Conservation (phyloP, 2,888 invertebrate genomes). For the Tachystola acroxantha region DNA sequence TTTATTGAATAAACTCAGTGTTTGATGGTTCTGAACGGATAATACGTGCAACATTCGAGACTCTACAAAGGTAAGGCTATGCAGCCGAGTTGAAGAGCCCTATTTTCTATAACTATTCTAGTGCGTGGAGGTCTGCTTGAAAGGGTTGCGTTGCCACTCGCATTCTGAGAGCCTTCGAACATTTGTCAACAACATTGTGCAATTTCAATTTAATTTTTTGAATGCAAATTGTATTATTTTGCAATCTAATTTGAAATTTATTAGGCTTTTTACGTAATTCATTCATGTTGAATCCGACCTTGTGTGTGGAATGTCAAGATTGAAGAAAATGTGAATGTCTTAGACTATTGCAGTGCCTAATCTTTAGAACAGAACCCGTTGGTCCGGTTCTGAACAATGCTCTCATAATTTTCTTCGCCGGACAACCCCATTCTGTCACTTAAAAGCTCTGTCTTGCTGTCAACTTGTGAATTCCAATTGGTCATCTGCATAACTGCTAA, state of each 20-base stretch:
- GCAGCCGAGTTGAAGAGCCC: constrained; percentile 43
- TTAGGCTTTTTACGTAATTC: constrained; percentile 12
- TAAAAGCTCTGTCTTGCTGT: background rate
- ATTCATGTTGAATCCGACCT: constrained; percentile 25
- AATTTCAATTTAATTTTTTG: constrained; percentile 30
- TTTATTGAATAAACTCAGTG: constrained; percentile 35
- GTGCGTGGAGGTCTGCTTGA: constrained; percentile 37
- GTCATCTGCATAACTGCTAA: background rate
- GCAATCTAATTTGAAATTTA: constrained; percentile 28
- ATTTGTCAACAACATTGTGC: constrained; percentile 61
- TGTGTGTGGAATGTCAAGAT: constrained; percentile 15
- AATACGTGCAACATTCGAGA: constrained; percentile 30
- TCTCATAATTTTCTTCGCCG: constrained; percentile 2
- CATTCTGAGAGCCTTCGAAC: constrained; percentile 44
- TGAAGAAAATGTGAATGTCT: constrained; percentile 26
- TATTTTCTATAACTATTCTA: constrained; percentile 36
- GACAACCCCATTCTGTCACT: constrained; percentile 7
- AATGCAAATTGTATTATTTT: constrained; percentile 2
- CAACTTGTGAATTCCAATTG: background rate
- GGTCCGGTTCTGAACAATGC: constrained; percentile 4
- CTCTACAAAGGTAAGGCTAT: constrained; percentile 56
- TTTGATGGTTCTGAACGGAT: constrained; percentile 43
- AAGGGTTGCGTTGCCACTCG: constrained; percentile 49
- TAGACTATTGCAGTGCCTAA: too few species aligned
- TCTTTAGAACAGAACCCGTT: constrained; percentile 4